Conservation (phyloP, 2,797 vertebrate species). For the Chelon auratus region DNA sequence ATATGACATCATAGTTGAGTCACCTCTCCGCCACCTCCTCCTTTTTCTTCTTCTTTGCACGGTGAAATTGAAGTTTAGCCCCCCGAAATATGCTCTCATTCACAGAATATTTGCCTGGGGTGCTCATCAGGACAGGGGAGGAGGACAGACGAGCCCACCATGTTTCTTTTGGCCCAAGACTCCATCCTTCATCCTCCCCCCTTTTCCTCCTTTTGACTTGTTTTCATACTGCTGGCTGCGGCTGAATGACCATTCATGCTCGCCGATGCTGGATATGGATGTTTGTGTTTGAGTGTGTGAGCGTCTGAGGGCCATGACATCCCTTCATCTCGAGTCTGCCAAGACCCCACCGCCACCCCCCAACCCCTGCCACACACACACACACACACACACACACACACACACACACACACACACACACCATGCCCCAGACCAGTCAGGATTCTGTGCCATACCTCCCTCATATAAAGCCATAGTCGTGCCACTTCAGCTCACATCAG, state of each 20-base stretch:
- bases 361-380: conserved; percentile 33
- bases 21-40: conserved; percentile 52
- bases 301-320: conserved; percentile 73
- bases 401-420: conserved; percentile 19
- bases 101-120: conserved; percentile 77
- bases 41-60: conserved; percentile 26
- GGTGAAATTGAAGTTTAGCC: conserved; percentile 53
- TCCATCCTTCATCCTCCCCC: conserved; percentile 65
- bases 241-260: conserved; percentile 83
- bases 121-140: conserved; percentile 79
- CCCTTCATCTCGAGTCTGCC: conserved; percentile 73
- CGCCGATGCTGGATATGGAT: conserved; percentile 73
- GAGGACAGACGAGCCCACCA: conserved; percentile 73
- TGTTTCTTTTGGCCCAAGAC: conserved; percentile 81
- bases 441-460: conserved; percentile 68
- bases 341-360: conserved; percentile 46
- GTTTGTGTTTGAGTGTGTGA: conserved; percentile 65
- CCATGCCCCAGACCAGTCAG: conserved; percentile 29
- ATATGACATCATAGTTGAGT: conserved; percentile 74
- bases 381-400: conserved; percentile 26
- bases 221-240: conserved; percentile 82
- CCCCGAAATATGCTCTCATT: conserved; percentile 76
- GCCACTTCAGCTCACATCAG: conserved; percentile 68
- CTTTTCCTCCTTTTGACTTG: conserved; percentile 77
- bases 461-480: conserved; percentile 57